A percentile compares a stretch with the other conserved stretches of the same genome.
These are phyloP conservation scores for Halcyon smyrnensis DNA, from an alignment of 2,797 vertebrate species.

Conservation along the genomic window DNA sequence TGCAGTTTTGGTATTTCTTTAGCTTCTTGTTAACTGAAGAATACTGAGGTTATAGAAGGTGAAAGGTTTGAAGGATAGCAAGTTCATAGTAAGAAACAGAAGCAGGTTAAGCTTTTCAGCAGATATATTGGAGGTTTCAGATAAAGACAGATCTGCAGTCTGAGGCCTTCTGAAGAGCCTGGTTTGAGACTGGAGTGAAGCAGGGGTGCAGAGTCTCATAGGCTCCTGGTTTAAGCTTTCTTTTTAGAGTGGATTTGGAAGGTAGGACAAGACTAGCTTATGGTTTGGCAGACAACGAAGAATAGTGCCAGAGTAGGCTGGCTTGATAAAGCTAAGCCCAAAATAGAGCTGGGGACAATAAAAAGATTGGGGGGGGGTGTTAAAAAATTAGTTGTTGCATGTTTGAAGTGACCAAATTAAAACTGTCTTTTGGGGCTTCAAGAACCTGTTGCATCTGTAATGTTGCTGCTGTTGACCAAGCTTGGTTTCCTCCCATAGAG, in stretches of 20 bases:
- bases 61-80: background rate
- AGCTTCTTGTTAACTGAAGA: background rate
- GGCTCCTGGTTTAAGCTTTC: background rate
- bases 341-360: background rate
- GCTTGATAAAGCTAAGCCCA: background rate
- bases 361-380: background rate
- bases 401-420: background rate
- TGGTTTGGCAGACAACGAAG: background rate
- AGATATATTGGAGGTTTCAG: accelerated
- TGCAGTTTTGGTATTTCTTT: accelerated
- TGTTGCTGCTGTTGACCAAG: background rate
- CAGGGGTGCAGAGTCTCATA: background rate
- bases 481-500: background rate
- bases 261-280: accelerated
- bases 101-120: background rate
- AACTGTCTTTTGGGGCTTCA: background rate
- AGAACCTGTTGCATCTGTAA: background rate
- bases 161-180: background rate
- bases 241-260: background rate
- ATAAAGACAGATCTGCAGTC: background rate
- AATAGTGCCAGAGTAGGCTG: background rate
- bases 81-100: accelerated
- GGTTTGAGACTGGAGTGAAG: background rate
- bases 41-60: accelerated
- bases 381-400: background rate